Evolutionary conservation across 2,888 invertebrate species (phyloP), one percentile per base, ranked within the genome.

Genomic region (Bhutanitis thaidina): DNA sequence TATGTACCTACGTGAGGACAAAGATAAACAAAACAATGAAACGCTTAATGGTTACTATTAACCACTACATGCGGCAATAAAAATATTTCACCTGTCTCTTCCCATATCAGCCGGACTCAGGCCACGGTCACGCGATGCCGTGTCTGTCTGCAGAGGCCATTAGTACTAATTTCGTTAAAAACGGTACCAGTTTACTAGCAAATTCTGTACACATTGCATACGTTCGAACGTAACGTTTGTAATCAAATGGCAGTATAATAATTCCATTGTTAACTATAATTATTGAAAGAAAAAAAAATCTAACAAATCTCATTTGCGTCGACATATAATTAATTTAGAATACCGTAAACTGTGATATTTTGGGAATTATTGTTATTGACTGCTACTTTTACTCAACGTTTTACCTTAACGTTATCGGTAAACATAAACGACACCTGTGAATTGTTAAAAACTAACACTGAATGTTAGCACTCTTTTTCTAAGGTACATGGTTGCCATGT

Each of bases 11-110:
- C 64, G 58, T 58, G 54, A 57, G 49, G 52, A 60, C 14, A 38
- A 60, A 67, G 67, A 76, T 74, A 75, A 77, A 82, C 72, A 77
- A 73, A 75, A 68, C 71, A 71, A 70, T 74, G 72, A 71, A 71
- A 65, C 62, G 58, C 65, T 59, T 75, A 77, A 76, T 75, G 74
- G 69, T 66, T 59, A 66, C 73, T 75, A 77, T 78, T 74, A 77
- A 71, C 71, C 67, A 75, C 68, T 76, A 67, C 68, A 75, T 59
- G 59, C 53, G 59, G 71, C 67, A 74, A 78, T 84, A 80, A 80
- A 81, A 82, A 78, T 80, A 82, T 80, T 79, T 80, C 77, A 80
- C 73, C 74, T 69, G 69, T 69, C 67, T 62, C 62, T 61, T 64
- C 62, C 69, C 64, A 61, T 64, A 63, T 66, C 64, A 62, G 56